Evolutionary conservation across 2,113 vertebrate genomes (phyloP).

Genomic region (Procavia capensis): DNA sequence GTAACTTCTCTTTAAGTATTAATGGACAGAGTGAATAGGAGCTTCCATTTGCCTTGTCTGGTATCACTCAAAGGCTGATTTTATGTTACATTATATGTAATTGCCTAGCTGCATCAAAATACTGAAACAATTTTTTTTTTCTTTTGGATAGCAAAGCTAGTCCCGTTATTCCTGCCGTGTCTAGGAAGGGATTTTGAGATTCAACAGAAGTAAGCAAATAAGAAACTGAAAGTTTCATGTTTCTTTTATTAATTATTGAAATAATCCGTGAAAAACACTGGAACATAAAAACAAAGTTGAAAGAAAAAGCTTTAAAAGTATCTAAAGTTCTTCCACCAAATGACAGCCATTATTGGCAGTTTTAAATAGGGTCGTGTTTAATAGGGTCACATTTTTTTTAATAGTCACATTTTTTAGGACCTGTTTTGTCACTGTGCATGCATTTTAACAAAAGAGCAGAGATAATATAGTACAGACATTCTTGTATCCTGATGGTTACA

Average conservation of each 20-base stretch:
- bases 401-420: neutral
- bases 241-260: neutral
- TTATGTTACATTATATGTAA: slow-evolving; percentile 76
- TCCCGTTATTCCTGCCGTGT: slow-evolving; percentile 47
- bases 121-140: slow-evolving; percentile 39
- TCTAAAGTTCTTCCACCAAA: neutral
- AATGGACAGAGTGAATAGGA: slow-evolving; percentile 69
- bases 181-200: neutral
- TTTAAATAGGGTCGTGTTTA: neutral
- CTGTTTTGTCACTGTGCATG: neutral
- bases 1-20: slow-evolving; percentile 70
- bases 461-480: neutral
- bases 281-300: neutral
- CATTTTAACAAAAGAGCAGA: neutral
- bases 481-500: neutral
- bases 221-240: neutral
- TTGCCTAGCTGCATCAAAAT: slow-evolving; percentile 71
- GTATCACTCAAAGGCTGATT: slow-evolving; percentile 70
- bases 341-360: neutral
- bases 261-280: slow-evolving; percentile 5
- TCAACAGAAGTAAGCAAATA: slow-evolving; percentile 35
- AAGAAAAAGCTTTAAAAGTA: slow-evolving; percentile 27
- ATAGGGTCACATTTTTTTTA: neutral
- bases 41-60: slow-evolving; percentile 62
- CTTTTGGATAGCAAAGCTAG: slow-evolving; percentile 6